Evolutionary conservation across 2,888 invertebrate genomes (phyloP).

Genomic region (Metacarcinus magister): DNA sequence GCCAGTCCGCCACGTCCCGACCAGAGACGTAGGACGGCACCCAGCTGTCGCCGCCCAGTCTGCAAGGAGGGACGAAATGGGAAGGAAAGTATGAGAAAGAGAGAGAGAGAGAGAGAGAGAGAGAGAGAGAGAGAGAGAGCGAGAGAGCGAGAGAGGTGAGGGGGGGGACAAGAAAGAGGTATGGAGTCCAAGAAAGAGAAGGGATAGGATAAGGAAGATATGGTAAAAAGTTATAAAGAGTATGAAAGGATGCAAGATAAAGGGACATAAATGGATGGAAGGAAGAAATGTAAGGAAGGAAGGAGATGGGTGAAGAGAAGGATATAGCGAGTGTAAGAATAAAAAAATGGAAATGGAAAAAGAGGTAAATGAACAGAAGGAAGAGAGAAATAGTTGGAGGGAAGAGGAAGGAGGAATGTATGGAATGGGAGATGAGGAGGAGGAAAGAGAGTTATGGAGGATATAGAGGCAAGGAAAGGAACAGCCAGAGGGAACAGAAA

Average conservation of each 20-base stretch:
- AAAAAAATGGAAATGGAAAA: not conserved
- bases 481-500: not conserved
- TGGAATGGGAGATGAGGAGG: not conserved
- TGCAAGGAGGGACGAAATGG: conserved; percentile 18
- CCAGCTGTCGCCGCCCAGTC: conserved; percentile 36
- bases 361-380: not conserved
- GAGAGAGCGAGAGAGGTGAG: not conserved
- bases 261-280: not conserved
- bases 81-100: conserved; percentile 19
- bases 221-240: not conserved
- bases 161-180: not conserved
- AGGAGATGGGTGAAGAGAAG: not conserved
- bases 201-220: not conserved
- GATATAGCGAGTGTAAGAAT: not conserved
- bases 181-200: not conserved
- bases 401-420: conserved; percentile 6
- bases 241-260: not conserved
- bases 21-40: not conserved
- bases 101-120: not conserved
- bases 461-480: not conserved
- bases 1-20: conserved; percentile 11
- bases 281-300: not conserved
- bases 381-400: not conserved
- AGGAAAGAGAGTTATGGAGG: not conserved
- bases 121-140: conserved; percentile 12